Conservation (phyloP, 2,888 invertebrate species). For the Drosophila kuntzei region DNA sequence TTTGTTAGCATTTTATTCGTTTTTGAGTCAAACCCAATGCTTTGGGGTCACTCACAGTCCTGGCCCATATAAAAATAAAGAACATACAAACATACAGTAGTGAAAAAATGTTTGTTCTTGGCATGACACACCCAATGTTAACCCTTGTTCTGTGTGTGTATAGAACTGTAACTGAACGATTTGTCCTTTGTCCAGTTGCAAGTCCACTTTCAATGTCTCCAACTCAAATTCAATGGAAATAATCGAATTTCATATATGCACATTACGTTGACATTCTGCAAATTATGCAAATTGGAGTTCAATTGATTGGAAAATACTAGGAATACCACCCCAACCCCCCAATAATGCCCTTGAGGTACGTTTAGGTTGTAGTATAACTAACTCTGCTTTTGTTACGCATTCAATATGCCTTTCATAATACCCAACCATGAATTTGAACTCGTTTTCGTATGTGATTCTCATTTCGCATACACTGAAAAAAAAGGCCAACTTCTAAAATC, state of each 20-base stretch:
- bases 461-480: too few species aligned
- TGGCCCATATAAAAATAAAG: slow-evolving; percentile 32
- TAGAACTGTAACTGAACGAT: slow-evolving; percentile 25
- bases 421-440: slow-evolving; percentile 47
- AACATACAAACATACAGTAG: slow-evolving; percentile 40
- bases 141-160: slow-evolving; percentile 2
- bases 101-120: slow-evolving; percentile 73
- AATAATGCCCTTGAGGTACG: slow-evolving; percentile 14
- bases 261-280: slow-evolving; percentile 78
- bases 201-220: slow-evolving; percentile 75
- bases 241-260: slow-evolving; percentile 78
- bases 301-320: slow-evolving; percentile 79
- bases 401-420: slow-evolving; percentile 64
- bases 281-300: slow-evolving; percentile 82
- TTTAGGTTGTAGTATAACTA: slow-evolving; percentile 28
- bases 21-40: slow-evolving; percentile 68
- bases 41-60: slow-evolving; percentile 60
- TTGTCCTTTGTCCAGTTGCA: slow-evolving; percentile 56
- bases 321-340: slow-evolving; percentile 4
- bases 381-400: slow-evolving; percentile 44
- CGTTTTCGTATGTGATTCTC: slow-evolving; percentile 48
- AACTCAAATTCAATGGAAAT: slow-evolving; percentile 82
- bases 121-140: slow-evolving; percentile 61
- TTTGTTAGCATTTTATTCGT: slow-evolving; percentile 53
- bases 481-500: too few species aligned